phyloP scores from a whole-genome alignment of 2,888 invertebrate species.

The Minunthozetes semirufus region DNA sequence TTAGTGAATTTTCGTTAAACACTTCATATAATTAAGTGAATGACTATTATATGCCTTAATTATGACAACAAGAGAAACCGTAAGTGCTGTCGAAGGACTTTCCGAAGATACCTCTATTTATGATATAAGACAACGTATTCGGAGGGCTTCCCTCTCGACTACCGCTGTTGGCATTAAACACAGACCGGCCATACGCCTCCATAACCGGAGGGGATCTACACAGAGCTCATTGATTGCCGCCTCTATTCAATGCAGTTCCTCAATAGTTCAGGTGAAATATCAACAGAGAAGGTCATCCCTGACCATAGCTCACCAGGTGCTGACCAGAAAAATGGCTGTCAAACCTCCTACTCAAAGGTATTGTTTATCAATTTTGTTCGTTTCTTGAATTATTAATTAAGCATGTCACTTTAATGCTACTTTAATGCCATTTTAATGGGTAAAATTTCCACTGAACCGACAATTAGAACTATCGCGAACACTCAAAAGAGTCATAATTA shows the following conservation, averaged over 20 bases:
- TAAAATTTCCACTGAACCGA: too few relatives aligned
- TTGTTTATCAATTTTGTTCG: too few relatives aligned
- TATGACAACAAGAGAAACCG: not conserved
- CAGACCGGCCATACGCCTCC: not conserved
- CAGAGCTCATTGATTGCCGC: not conserved
- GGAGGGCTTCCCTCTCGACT: not conserved
- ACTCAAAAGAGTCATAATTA: too few relatives aligned
- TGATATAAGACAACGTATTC: not conserved
- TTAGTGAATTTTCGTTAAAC: too few relatives aligned
- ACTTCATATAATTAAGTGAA: too few relatives aligned
- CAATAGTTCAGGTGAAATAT: not conserved
- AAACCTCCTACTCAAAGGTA: too few relatives aligned
- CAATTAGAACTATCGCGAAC: too few relatives aligned
- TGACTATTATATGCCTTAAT: not conserved
- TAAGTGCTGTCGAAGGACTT: too few relatives aligned
- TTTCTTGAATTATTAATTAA: too few relatives aligned
- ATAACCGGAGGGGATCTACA: not conserved
- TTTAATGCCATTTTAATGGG: too few relatives aligned
- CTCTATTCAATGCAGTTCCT: not conserved
- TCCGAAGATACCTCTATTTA: not conserved
- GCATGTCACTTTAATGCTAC: too few relatives aligned
- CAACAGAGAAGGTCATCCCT: slow-evolving; percentile 4
- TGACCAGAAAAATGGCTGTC: too few relatives aligned
- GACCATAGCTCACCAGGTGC: not conserved
- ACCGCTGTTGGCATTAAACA: not conserved